Evolutionary conservation across 1,140 invertebrate genomes (phyloP).

Genomic region (Papilio polyxenes): DNA sequence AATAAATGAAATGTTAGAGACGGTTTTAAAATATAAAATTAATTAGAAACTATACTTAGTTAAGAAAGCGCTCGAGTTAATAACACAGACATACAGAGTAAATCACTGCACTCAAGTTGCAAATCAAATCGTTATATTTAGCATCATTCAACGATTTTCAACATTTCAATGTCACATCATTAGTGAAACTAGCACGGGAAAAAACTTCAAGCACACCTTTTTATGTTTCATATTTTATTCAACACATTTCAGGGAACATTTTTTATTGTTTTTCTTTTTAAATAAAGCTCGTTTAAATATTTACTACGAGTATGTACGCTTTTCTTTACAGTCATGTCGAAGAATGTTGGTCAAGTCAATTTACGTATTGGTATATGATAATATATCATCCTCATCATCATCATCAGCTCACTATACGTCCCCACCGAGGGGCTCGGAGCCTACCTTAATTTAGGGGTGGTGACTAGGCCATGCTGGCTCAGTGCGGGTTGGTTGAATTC

Average conservation of each 20-base stretch:
- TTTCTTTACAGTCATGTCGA: background rate
- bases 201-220: conserved; percentile 8
- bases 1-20: background rate
- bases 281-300: background rate
- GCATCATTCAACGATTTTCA: conserved; percentile 31
- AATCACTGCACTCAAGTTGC: background rate
- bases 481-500: too few relatives aligned
- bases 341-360: background rate
- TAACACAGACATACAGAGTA: background rate
- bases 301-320: background rate
- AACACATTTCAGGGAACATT: background rate
- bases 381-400: too few relatives aligned
- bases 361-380: background rate
- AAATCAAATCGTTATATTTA: conserved; percentile 35
- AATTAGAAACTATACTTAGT: conserved; percentile 13
- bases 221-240: background rate
- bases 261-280: background rate
- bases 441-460: too few relatives aligned
- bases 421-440: too few relatives aligned
- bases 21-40: conserved; percentile 4
- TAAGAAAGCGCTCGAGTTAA: background rate
- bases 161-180: conserved; percentile 35
- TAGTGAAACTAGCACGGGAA: conserved; percentile 15
- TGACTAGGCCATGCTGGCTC: too few relatives aligned
- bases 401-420: too few relatives aligned